phyloP scores from a whole-genome alignment of 2,113 vertebrate genomes.

The Lasiurus cinereus region DNA sequence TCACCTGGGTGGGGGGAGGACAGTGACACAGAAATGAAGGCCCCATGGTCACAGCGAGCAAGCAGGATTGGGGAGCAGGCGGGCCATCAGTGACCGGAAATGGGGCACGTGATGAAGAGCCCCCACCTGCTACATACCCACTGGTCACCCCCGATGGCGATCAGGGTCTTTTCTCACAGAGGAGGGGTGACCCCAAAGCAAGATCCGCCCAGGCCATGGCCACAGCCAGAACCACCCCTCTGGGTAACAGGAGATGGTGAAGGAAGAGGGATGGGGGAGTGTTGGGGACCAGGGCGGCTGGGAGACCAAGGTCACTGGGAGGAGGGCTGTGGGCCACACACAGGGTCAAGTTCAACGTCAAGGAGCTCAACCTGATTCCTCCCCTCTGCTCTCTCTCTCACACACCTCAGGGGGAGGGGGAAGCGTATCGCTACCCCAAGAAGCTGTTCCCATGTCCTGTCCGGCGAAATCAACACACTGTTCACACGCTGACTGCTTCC shows the following conservation, averaged over 20 bases:
- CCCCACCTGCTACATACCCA: conserved; percentile 72
- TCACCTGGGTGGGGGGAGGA: conserved; percentile 82
- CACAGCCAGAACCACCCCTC: not conserved
- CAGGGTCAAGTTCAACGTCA: not conserved
- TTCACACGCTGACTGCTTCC: not conserved
- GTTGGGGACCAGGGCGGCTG: not conserved
- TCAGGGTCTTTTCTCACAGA: conserved; percentile 34
- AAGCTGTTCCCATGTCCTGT: not conserved
- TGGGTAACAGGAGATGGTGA: not conserved
- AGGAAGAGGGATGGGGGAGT: not conserved
- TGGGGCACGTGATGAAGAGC: not conserved
- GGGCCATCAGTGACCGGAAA: not conserved
- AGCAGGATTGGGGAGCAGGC: not conserved
- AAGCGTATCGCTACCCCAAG: not conserved
- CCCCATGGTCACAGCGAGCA: not conserved
- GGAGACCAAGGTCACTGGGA: not conserved
- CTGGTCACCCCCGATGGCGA: conserved; percentile 43
- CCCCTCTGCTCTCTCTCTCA: not conserved
- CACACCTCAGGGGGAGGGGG: not conserved
- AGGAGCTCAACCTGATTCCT: not conserved
- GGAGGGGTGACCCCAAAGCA: conserved; percentile 62
- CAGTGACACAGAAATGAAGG: conserved; percentile 73
- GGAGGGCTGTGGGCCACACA: not conserved
- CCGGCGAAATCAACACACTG: not conserved
- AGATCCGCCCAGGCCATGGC: not conserved